phyloP scores from a whole-genome alignment of 2,888 invertebrate genomes.

The Cheilosia vernalis region DNA sequence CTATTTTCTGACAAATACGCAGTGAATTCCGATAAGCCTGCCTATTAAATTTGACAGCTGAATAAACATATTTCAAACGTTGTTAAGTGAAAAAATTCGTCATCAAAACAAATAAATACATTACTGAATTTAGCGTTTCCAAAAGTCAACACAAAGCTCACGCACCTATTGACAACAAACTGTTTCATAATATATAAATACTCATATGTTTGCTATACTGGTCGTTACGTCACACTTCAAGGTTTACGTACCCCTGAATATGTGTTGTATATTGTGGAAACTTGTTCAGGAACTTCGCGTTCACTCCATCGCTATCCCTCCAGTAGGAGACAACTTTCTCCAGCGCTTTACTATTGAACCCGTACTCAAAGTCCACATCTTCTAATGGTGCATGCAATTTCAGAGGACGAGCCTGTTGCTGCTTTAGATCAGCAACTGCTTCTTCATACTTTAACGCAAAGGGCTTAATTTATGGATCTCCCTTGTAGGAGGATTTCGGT shows the following conservation, averaged over 20 bases:
- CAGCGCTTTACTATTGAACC: constrained; percentile 89
- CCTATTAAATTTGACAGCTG: too few relatives aligned
- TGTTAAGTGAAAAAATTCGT: too few relatives aligned
- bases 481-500: constrained; percentile 78
- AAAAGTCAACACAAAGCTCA: too few relatives aligned
- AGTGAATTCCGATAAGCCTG: too few relatives aligned
- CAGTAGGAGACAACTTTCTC: constrained; percentile 90
- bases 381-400: constrained; percentile 86
- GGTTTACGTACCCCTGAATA: constrained; percentile 85
- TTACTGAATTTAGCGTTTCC: not conserved
- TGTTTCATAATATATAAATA: too few relatives aligned
- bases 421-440: constrained; percentile 84
- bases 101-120: too few relatives aligned
- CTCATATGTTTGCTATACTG: too few relatives aligned
- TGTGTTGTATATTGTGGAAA: constrained; percentile 90
- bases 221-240: constrained; percentile 70
- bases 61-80: too few relatives aligned
- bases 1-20: too few relatives aligned
- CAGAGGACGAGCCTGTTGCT: constrained; percentile 85
- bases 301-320: constrained; percentile 88
- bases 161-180: too few relatives aligned
- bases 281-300: constrained; percentile 88
- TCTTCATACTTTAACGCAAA: constrained; percentile 78
- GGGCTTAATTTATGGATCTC: constrained; percentile 78
- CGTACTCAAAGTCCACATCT: constrained; percentile 90